Conservation (phyloP, 1,140 invertebrate genomes). For the Cryptotermes secundus region DNA sequence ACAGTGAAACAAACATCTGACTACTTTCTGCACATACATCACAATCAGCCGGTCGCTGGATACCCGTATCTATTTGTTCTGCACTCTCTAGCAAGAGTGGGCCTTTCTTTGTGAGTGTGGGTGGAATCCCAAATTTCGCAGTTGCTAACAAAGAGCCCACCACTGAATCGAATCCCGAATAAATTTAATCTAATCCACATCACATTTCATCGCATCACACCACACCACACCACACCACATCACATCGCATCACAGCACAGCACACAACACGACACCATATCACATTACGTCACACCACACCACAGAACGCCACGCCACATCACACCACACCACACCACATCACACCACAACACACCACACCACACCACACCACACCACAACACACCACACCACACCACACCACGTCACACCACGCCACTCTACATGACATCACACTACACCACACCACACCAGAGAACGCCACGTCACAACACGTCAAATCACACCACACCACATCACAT, state of each 20-base stretch:
- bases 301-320: constrained; percentile 31
- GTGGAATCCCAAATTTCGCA: too few relatives aligned
- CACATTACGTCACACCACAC: constrained; percentile 39
- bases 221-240: constrained; percentile 37
- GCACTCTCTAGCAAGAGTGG: too few relatives aligned
- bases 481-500: constrained; percentile 38
- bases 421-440: constrained; percentile 36
- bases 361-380: constrained; percentile 32
- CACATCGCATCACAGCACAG: constrained; percentile 35
- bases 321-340: constrained; percentile 35
- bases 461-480: constrained; percentile 40
- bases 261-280: constrained; percentile 37
- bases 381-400: constrained; percentile 36
- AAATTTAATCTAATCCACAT: too few relatives aligned
- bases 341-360: constrained; percentile 33
- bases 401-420: constrained; percentile 35
- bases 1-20: too few relatives aligned
- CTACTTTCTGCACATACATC: too few relatives aligned
- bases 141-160: too few relatives aligned
- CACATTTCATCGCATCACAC: constrained; percentile 35
- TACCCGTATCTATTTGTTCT: too few relatives aligned
- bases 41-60: too few relatives aligned
- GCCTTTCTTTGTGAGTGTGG: too few relatives aligned
- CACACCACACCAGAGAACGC: constrained; percentile 39
- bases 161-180: too few relatives aligned